Conservation (phyloP, 1,140 invertebrate genomes). For the Drosophila hydei region DNA sequence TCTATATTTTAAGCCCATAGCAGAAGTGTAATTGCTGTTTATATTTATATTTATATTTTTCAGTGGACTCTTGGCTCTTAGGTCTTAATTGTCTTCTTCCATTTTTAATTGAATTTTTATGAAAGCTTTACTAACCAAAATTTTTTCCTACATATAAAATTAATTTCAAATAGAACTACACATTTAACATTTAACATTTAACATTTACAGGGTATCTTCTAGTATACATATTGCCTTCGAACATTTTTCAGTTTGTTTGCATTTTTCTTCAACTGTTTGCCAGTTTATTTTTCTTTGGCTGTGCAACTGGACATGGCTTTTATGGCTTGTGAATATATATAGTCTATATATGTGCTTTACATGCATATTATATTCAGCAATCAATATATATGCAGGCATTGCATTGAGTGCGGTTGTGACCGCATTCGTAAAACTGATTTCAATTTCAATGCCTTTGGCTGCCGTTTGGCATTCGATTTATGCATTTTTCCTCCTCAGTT, state of each 20-base stretch:
- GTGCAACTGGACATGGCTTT: conserved; percentile 19
- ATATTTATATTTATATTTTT: too few relatives aligned
- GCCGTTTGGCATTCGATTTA: conserved; percentile 29
- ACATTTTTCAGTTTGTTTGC: background rate
- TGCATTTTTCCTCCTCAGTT: conserved; percentile 19
- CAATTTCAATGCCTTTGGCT: conserved; percentile 4
- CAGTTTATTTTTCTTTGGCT: conserved; percentile 57
- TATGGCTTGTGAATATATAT: conserved; percentile 1
- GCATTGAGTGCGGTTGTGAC: conserved; percentile 44
- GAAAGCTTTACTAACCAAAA: too few relatives aligned
- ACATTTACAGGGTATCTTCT: conserved; percentile 8
- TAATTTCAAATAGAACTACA: too few relatives aligned
- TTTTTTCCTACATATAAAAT: too few relatives aligned
- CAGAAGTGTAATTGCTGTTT: too few relatives aligned
- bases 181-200: too few relatives aligned
- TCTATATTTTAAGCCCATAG: too few relatives aligned
- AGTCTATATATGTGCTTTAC: background rate
- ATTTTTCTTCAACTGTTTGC: conserved; percentile 36
- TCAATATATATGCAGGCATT: conserved; percentile 25
- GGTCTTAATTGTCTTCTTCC: too few relatives aligned
- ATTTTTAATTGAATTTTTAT: too few relatives aligned
- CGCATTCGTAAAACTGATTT: conserved; percentile 12
- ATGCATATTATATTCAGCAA: background rate
- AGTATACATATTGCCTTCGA: background rate
- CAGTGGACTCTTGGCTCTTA: too few relatives aligned